Evolutionary conservation across 2,113 vertebrate species (phyloP).

Genomic region (Hydropotes inermis): DNA sequence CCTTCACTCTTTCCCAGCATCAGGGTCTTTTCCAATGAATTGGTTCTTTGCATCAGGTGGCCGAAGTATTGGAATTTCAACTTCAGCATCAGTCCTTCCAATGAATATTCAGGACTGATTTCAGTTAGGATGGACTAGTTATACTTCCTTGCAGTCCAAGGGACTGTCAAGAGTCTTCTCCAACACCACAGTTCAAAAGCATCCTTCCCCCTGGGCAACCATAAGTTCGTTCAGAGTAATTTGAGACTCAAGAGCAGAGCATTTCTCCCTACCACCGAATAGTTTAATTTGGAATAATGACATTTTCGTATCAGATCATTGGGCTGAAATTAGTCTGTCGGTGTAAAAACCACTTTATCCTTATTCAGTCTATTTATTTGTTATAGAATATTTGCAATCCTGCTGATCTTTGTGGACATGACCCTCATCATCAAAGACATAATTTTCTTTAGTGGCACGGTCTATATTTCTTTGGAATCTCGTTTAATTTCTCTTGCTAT

Average conservation of each 20-base stretch:
- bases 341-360: neutral
- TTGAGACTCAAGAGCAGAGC: neutral
- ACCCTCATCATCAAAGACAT: slow-evolving; percentile 86
- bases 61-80: neutral
- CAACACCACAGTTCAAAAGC: neutral
- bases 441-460: slow-evolving; percentile 57
- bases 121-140: neutral
- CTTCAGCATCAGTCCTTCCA: neutral
- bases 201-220: neutral
- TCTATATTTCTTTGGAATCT: slow-evolving; percentile 69
- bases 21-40: neutral
- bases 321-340: neutral
- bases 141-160: neutral
- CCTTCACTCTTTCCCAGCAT: neutral
- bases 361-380: neutral
- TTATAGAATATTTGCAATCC: slow-evolving; percentile 89
- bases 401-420: slow-evolving; percentile 91
- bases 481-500: slow-evolving; percentile 87
- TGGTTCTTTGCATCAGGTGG: neutral
- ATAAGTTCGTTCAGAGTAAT: neutral
- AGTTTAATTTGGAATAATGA: neutral
- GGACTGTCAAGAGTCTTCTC: neutral
- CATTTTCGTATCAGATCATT: neutral
- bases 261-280: neutral
- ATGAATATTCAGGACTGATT: neutral